phyloP scores from a whole-genome alignment of 2,888 invertebrate species.

The Phlogophora meticulosa region DNA sequence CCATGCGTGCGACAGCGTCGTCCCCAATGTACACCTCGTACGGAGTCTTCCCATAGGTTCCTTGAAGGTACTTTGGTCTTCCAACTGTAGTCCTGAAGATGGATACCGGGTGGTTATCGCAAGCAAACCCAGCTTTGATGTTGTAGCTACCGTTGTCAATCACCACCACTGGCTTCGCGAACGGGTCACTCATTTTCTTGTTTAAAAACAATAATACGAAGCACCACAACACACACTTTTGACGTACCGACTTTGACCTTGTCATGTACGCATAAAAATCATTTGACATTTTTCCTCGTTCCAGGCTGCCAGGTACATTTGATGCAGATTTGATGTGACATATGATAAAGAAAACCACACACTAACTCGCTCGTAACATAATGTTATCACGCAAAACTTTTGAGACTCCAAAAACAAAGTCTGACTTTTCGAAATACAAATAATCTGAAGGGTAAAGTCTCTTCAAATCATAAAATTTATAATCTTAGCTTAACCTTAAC shows the following conservation, averaged over 20 bases:
- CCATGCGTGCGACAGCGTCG: slow-evolving; percentile 69
- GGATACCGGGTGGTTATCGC: slow-evolving; percentile 85
- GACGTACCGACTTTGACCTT: slow-evolving; percentile 21
- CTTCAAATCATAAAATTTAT: slow-evolving; percentile 53
- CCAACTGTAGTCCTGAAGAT: slow-evolving; percentile 84
- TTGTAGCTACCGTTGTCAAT: slow-evolving; percentile 83
- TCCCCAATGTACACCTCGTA: slow-evolving; percentile 84
- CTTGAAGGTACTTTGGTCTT: slow-evolving; percentile 77
- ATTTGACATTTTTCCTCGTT: slow-evolving; percentile 6
- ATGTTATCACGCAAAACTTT: background rate
- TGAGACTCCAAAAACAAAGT: background rate
- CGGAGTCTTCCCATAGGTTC: slow-evolving; percentile 75
- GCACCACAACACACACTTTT: background rate
- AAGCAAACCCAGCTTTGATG: slow-evolving; percentile 85
- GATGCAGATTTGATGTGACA: background rate
- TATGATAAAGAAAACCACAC: slow-evolving; percentile 6
- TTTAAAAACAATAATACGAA: background rate
- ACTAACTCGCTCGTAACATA: background rate
- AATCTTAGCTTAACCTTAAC: slow-evolving; percentile 56
- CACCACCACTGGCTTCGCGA: slow-evolving; percentile 79
- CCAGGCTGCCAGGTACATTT: slow-evolving; percentile 35
- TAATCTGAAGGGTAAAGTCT: slow-evolving; percentile 25
- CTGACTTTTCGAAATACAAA: slow-evolving; percentile 5
- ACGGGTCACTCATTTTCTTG: slow-evolving; percentile 71
- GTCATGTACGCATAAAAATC: slow-evolving; percentile 19